A percentile compares a stretch with the other conserved stretches of the same genome.
These are phyloP conservation scores for Doryteuthis pealeii DNA, from an alignment of 1,140 invertebrate genomes.

Conservation along the genomic window DNA sequence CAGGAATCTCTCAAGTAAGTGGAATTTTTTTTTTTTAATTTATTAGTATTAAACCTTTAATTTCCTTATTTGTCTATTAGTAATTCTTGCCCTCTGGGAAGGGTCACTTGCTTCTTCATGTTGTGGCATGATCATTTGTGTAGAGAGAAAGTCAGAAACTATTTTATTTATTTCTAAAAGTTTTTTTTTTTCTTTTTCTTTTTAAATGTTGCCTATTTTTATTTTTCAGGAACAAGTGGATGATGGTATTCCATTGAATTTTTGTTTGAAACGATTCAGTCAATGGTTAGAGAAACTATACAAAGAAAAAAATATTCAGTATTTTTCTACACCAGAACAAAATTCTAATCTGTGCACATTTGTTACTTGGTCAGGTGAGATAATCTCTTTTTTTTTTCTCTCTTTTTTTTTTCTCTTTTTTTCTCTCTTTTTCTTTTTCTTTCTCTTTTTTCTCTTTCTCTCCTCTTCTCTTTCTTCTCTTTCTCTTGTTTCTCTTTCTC, in stretches of 20 bases:
- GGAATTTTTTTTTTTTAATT: not conserved
- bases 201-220: too few species aligned
- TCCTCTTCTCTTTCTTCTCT: too few species aligned
- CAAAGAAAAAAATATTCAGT: constrained; percentile 40
- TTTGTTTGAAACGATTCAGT: constrained; percentile 51
- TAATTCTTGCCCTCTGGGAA: too few species aligned
- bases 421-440: not conserved
- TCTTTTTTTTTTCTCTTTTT: not conserved
- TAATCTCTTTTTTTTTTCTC: not conserved
- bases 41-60: not conserved
- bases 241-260: constrained; percentile 49
- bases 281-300: constrained; percentile 47
- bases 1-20: constrained; percentile 57
- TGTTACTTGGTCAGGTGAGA: constrained; percentile 58
- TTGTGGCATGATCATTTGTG: too few species aligned
- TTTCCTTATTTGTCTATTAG: too few species aligned
- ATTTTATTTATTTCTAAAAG: too few species aligned
- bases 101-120: too few species aligned
- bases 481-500: too few species aligned
- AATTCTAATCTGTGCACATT: constrained; percentile 35
- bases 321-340: constrained; percentile 20
- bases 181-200: too few species aligned
- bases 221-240: constrained; percentile 52
- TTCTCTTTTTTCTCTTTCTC: too few species aligned
- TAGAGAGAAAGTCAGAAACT: too few species aligned